Conservation (phyloP, 2,888 invertebrate species). For the Stomorhina lunata region DNA sequence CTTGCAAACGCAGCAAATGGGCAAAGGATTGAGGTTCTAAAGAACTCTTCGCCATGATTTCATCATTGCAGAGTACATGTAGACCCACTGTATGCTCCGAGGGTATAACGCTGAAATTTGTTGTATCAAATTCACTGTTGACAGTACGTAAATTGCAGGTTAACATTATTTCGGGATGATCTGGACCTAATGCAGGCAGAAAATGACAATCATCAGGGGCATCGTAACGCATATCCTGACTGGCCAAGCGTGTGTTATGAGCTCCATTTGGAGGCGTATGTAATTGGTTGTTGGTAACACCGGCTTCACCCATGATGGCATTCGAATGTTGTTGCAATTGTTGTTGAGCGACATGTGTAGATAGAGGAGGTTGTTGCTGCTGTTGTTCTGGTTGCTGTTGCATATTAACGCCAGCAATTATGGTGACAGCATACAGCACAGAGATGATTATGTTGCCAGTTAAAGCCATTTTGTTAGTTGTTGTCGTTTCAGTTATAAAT, state of each 20-base stretch:
- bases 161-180: constrained; percentile 86
- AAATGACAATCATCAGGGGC: constrained; percentile 90
- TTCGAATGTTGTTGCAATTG: constrained; percentile 73
- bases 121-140: constrained; percentile 92
- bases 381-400: constrained; percentile 56
- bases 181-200: constrained; percentile 74
- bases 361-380: constrained; percentile 55
- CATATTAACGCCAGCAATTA: constrained; percentile 61
- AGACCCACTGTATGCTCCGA: constrained; percentile 90
- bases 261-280: constrained; percentile 68
- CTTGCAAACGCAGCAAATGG: constrained; percentile 89
- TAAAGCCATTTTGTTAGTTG: constrained; percentile 34
- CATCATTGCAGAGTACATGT: constrained; percentile 89
- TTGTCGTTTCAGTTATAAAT: constrained; percentile 20
- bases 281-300: constrained; percentile 72
- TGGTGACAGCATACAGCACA: constrained; percentile 35
- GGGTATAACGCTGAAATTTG: constrained; percentile 92
- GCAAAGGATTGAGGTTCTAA: constrained; percentile 89
- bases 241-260: constrained; percentile 48
- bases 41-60: constrained; percentile 89
- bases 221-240: constrained; percentile 82
- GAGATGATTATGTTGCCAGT: constrained; percentile 21
- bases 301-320: constrained; percentile 77
- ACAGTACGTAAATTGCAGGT: constrained; percentile 90
- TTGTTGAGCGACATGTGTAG: constrained; percentile 67